These are phyloP conservation scores for Apoderus coryli DNA, from an alignment of 2,888 invertebrate genomes.

Conservation along the genomic window DNA sequence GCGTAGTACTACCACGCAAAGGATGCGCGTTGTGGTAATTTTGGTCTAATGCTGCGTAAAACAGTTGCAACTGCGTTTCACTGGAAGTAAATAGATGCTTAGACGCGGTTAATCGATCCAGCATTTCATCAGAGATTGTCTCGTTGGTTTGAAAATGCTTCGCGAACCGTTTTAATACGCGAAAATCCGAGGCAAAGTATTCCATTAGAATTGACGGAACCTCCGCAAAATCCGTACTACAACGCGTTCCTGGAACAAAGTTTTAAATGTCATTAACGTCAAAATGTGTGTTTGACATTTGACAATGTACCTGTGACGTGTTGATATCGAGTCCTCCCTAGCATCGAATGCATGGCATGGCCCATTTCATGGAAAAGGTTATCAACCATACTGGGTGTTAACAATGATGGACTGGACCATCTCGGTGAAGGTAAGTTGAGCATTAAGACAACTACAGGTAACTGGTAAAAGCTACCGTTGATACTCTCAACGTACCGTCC, in stretches of 20 bases:
- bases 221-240: conserved; percentile 96
- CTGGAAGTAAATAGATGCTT: conserved; percentile 81
- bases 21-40: conserved; percentile 61
- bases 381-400: conserved; percentile 77
- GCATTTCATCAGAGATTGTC: conserved; percentile 63
- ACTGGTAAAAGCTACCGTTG: conserved; percentile 75
- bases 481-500: conserved; percentile 68
- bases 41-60: conserved; percentile 71
- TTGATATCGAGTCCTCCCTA: conserved; percentile 87
- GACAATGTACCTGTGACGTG: conserved; percentile 80
- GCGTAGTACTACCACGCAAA: conserved; percentile 44
- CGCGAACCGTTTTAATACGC: conserved; percentile 74
- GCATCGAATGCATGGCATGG: conserved; percentile 97
- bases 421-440: conserved; percentile 68
- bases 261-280: no score
- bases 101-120: conserved; percentile 67
- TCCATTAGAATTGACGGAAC: conserved; percentile 99
- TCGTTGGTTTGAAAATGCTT: conserved; percentile 82
- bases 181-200: conserved; percentile 82
- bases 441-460: conserved; percentile 87
- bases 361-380: conserved; percentile 99
- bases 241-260: conserved; percentile 93
- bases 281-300: no score
- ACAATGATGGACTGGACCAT: conserved; percentile 60
- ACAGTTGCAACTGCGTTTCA: conserved; percentile 51